Conservation (phyloP, 2,888 invertebrate genomes). For the Aelia acuminata region DNA sequence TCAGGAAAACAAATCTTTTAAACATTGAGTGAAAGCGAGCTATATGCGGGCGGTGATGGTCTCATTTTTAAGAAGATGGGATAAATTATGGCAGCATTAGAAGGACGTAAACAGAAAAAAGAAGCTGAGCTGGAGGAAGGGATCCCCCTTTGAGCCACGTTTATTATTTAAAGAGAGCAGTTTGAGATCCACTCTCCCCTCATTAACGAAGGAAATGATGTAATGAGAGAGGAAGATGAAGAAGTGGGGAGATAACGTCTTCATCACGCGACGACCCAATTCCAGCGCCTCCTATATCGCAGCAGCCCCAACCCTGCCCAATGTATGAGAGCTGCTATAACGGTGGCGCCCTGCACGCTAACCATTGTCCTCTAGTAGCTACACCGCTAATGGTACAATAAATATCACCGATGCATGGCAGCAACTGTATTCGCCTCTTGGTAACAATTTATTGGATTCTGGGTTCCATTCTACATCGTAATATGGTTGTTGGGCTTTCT, state of each 20-base stretch:
- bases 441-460: neutral
- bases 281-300: neutral
- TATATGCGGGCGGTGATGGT: neutral
- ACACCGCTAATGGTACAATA: neutral
- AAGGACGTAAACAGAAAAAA: neutral
- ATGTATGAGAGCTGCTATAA: neutral
- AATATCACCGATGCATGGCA: neutral
- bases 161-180: slow-evolving; percentile 47
- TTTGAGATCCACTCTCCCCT: neutral
- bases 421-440: neutral
- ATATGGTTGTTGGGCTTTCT: neutral
- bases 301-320: neutral
- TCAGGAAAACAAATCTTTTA: neutral
- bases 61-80: neutral
- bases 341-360: neutral
- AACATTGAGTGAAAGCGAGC: neutral
- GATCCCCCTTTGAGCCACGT: neutral
- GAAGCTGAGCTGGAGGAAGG: neutral
- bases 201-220: neutral
- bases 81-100: neutral
- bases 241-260: slow-evolving; percentile 29
- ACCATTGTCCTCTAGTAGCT: neutral
- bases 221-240: slow-evolving; percentile 10
- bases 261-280: slow-evolving; percentile 37
- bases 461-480: neutral